phyloP scores from a whole-genome alignment of 1,140 invertebrate genomes.

The Odontomachus brunneus region DNA sequence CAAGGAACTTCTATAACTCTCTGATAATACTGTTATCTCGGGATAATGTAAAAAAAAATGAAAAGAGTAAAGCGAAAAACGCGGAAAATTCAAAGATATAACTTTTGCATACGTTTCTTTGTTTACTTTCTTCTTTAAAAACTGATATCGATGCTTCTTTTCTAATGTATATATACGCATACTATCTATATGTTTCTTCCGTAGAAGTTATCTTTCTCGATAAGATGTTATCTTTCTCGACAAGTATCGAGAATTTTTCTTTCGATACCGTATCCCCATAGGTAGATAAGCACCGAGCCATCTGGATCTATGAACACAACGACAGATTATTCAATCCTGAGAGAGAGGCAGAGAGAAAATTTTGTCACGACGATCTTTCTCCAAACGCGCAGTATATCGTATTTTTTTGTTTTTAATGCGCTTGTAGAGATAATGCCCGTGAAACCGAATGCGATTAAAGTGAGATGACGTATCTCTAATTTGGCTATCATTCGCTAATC shows the following conservation, averaged over 20 bases:
- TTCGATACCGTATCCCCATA: constrained; percentile 47
- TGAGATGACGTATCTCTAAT: neutral
- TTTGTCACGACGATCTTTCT: constrained; percentile 44
- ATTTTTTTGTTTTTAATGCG: constrained; percentile 36
- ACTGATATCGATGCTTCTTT: constrained; percentile 48
- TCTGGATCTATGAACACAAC: constrained; percentile 56
- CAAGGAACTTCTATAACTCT: constrained; percentile 3
- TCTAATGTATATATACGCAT: neutral
- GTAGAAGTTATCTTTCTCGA: too few relatives aligned
- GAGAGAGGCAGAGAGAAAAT: constrained; percentile 32
- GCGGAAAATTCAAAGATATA: neutral
- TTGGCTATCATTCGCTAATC: neutral
- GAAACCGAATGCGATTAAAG: neutral
- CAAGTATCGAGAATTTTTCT: constrained; percentile 45
- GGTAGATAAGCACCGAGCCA: constrained; percentile 54
- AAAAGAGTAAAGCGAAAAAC: neutral
- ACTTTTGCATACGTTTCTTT: constrained; percentile 18
- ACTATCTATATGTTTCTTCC: constrained; percentile 33
- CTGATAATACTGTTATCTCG: neutral
- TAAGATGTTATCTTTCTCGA: too few relatives aligned
- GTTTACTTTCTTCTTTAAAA: neutral
- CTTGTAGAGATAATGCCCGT: neutral
- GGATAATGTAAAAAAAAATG: neutral
- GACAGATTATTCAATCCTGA: constrained; percentile 45
- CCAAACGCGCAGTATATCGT: neutral